Conservation (phyloP, 2,113 vertebrate genomes). For the Globicephala melas region DNA sequence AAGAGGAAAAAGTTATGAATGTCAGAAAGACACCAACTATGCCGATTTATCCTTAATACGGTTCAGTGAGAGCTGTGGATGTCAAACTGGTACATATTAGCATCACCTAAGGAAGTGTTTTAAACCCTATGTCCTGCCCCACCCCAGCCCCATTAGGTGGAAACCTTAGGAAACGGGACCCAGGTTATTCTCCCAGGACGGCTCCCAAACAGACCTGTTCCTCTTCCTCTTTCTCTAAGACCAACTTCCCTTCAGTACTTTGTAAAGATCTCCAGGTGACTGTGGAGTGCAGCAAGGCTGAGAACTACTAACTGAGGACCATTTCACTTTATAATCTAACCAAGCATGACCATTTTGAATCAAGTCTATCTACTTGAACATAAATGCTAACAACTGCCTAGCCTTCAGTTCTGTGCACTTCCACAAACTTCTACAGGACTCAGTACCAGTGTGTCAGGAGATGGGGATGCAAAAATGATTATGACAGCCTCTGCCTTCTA, state of each 20-base stretch:
- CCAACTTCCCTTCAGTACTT: background rate
- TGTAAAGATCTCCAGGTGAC: background rate
- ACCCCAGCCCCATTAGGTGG: background rate
- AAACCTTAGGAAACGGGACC: background rate
- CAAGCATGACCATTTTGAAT: background rate
- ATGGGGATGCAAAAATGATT: background rate
- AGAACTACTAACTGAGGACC: background rate
- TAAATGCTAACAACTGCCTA: background rate
- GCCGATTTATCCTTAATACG: background rate
- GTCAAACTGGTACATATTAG: background rate
- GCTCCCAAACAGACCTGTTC: background rate
- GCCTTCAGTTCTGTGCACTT: background rate
- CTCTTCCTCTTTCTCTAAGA: background rate
- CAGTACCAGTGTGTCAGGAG: background rate
- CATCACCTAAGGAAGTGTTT: background rate
- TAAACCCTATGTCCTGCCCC: background rate
- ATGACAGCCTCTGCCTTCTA: background rate
- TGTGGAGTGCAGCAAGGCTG: background rate
- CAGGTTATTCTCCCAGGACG: background rate
- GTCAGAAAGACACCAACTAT: background rate
- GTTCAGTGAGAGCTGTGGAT: background rate
- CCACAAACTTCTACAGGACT: background rate
- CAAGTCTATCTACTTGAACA: background rate
- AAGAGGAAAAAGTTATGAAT: background rate
- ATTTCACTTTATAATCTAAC: background rate